A percentile compares a stretch with the other conserved stretches of the same genome.
phyloP scores from a whole-genome alignment of 2,888 invertebrate species.

The Lepidonotus clava region DNA sequence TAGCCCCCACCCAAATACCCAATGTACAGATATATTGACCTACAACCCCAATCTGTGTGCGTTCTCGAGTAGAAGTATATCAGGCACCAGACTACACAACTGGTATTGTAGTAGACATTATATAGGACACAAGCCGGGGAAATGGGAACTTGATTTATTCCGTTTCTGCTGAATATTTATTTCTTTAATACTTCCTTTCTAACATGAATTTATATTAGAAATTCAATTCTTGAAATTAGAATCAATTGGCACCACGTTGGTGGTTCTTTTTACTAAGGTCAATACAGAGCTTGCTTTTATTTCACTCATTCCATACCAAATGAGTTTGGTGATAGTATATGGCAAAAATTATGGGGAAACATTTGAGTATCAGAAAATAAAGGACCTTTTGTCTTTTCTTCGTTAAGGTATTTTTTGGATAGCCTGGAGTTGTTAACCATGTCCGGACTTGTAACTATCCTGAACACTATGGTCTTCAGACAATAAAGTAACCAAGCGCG shows the following conservation, averaged over 20 bases:
- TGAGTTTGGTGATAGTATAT: neutral
- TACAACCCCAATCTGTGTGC: neutral
- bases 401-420: constrained; percentile 39
- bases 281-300: constrained; percentile 39
- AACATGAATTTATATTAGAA: neutral
- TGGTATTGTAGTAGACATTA: neutral
- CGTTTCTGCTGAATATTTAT: constrained; percentile 32
- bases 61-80: neutral
- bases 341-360: neutral
- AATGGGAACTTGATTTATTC: neutral
- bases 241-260: neutral
- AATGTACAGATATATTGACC: neutral
- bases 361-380: neutral
- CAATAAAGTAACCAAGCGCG: constrained; percentile 25
- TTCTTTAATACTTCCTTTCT: constrained; percentile 8
- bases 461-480: constrained; percentile 25
- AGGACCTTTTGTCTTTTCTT: constrained; percentile 15
- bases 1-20: neutral
- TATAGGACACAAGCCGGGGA: neutral
- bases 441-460: constrained; percentile 23
- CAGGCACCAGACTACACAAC: neutral
- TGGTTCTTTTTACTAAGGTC: neutral
- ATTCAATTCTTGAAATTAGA: neutral
- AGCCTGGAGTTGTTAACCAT: neutral
- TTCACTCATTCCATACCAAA: constrained; percentile 34